Conservation (phyloP, 2,888 invertebrate species). For the Papilio protenor region DNA sequence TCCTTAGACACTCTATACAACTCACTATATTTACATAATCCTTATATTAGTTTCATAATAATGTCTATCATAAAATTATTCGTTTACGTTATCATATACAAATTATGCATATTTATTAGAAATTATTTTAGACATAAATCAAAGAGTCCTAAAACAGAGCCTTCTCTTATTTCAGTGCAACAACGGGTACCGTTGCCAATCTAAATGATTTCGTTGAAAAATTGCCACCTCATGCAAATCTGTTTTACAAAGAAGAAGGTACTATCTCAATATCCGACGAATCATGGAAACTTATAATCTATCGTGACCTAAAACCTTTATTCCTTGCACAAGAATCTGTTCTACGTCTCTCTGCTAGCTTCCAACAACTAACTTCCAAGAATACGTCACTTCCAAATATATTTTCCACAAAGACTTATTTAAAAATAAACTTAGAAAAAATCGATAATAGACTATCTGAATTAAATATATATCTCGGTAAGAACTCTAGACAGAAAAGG, state of each 20-base stretch:
- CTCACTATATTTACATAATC: constrained; percentile 43
- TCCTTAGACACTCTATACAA: constrained; percentile 23
- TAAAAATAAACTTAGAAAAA: constrained; percentile 44
- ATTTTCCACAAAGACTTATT: background rate
- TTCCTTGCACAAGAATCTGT: constrained; percentile 49
- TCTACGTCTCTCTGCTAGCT: constrained; percentile 44
- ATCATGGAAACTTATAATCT: constrained; percentile 50
- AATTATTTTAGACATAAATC: constrained; percentile 39
- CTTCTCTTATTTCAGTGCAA: constrained; percentile 45
- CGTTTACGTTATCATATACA: background rate
- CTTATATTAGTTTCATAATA: constrained; percentile 46
- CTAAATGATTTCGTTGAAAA: constrained; percentile 30
- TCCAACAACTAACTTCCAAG: constrained; percentile 30
- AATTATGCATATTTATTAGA: constrained; percentile 33
- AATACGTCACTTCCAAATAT: constrained; percentile 4
- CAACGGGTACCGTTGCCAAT: constrained; percentile 31
- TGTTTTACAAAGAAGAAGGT: constrained; percentile 39
- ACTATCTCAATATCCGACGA: constrained; percentile 46
- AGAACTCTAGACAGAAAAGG: constrained; percentile 48
- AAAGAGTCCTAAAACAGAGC: background rate
- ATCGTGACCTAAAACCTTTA: constrained; percentile 44
- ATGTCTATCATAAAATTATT: constrained; percentile 45
- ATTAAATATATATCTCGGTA: constrained; percentile 47
- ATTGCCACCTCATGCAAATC: constrained; percentile 46
- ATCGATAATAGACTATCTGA: constrained; percentile 47